Base-by-base conservation (phyloP, 2,113 vertebrate species). In the Spilogale gracilis region DNA sequence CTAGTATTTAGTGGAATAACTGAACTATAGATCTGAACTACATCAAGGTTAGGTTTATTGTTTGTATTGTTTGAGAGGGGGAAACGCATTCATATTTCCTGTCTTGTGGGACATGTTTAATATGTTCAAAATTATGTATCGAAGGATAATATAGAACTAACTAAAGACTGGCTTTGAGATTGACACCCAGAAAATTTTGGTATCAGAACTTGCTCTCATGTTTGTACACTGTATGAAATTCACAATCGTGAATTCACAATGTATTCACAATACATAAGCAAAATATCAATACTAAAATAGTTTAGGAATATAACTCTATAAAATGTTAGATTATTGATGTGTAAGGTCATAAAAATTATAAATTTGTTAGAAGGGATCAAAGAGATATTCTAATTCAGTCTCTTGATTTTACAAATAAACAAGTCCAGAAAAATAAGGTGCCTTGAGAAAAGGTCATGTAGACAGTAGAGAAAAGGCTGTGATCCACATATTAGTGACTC, bases 331-430 rank as follows among this genome's bases (percentile, higher is more conserved):
- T 80, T 65, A 90, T 20, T 95, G 48, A 85, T 9, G 21, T 9
- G 6, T 30, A 10, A 54, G 43, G 7, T 84, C 13, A 50, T 83
- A 80, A 96, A 65, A 94, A 61, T 61, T 12, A 85, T 56, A 81
- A 21, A 88, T 21, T 10, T 58, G 3, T 32, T 88, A 81, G 43
- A 54, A 61, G 7, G 65, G 5, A 69, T 7, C 9, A 5, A 1
- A 38, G 60, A 82, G 5, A 83, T 58, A 48, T 84, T 60, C 38
- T 58, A 52, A 3, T 65, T 65, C 16, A 58, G 54, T 90, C 21
- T 83, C 14, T 85, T 91, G 2, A 79, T 60, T 96, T 96, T 80
- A 63, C 74, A 89, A 95, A 85, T 63, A 45, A 52, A 25, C 78
- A 93, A 18, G 3, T 9, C 6, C 32, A 63, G 45, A 52, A 85